Evolutionary conservation across 30 jellyfish, hydroid and myxozoan genomes (phyloP), one percentile per base, ranked within the genome.

Genomic region (Clytia hemisphaerica): DNA sequence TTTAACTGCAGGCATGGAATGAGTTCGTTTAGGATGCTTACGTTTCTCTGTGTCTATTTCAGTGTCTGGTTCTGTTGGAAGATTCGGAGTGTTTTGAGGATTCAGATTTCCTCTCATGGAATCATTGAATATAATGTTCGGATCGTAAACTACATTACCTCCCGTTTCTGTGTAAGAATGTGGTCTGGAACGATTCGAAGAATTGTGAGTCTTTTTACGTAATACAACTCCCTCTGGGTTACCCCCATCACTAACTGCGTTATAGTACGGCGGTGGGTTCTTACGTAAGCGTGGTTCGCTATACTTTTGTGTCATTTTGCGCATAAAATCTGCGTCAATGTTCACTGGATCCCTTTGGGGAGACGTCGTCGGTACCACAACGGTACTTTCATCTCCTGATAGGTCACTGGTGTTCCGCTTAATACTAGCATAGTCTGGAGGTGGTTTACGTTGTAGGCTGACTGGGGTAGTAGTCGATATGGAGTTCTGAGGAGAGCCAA

Each of bases 231-330:
- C 1, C 44, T 26, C 19, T 5, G 70, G 27, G 15, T n/a, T n/a
- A 26, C 25, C 12, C 50, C 25, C 50, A 21, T 37, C 5, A 1
- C 44, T 57, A n/a, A 22, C 19, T 26, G 70, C 42, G 71, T 45
- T 45, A 21, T 70, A 49, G 47, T 69, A 69, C 5, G 77, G 67
- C 6, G 81, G 81, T 2, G 75, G 81, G 22, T 69, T 54, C 29
- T 69, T 69, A 16, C 73, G 26, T 42, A 80, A 76, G 22, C 98
- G 62, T 21, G 95, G 95, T 40, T 89, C 98, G 44, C 94, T 78
- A 71, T 87, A 87, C 67, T 89, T 89, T 82, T 69, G 44, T 2
- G 87, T 89, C 94, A 89, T 89, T 15, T 89, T 74, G 28, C 94
- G 36, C 93, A 82, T 71, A 22, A 80, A 80, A 25, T 85, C 94